Base-by-base conservation (phyloP, 2,113 vertebrate genomes). In the Dicentrarchus labrax region DNA sequence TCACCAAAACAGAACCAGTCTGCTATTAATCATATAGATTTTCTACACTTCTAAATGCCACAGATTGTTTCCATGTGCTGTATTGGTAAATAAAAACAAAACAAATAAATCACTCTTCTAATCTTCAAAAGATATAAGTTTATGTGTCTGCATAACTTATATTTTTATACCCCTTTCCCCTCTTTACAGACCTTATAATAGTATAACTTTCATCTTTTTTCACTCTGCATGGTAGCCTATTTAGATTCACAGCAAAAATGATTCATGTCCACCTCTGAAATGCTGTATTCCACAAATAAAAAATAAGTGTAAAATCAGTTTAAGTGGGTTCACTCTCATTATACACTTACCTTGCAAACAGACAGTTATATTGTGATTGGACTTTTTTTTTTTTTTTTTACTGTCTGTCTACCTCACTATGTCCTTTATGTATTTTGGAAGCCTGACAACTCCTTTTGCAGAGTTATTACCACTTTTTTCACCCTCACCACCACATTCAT, bases 341-440 rank as follows among this genome's bases (percentile, higher is more conserved):
- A 67, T 65, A 66, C 74, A 73, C 84, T 75, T 83, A 39, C 77
- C 45, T 82, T 85, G 76, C 61, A 80, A 89, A 87, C 12, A 83
- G 88, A 87, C 88, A 86, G 82, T 91, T 91, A 90, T 85, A 89
- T 89, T 86, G 78, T 91, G 86, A 94, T 91, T 86, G 88, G 87
- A 88, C 71, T 80, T 48, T 69, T 90, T 30, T 30, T 30, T 30
- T 30, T 30, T 30, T 30, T 30, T 30, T 89, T 88, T 85, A 91
- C 85, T 66, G 83, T 87, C 93, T 89, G 65, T 81, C 83, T 83
- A 22, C 69, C 84, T 89, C 86, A 75, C 85, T 73, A n/a, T 67
- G 90, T 92, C 92, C 91, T 92, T 93, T 93, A 92, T 90, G 90
- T 91, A 89, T 91, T 93, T 94, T 93, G 92, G 92, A 93, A 83